phyloP scores from a whole-genome alignment of 2,797 vertebrate species.

The Eulemur mongoz region DNA sequence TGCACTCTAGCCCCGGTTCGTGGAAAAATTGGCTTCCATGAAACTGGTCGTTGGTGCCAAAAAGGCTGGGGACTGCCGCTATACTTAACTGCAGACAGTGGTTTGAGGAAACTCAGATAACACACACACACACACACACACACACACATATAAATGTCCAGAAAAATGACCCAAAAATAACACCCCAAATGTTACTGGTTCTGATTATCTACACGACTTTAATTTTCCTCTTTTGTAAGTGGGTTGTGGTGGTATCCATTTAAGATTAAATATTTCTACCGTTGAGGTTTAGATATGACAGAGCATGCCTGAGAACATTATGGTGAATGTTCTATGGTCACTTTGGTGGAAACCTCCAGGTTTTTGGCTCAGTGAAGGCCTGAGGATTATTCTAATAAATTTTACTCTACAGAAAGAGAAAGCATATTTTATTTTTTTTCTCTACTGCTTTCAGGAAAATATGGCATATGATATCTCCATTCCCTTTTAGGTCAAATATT shows the following conservation, averaged over 20 bases:
- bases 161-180: neutral
- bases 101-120: neutral
- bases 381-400: neutral
- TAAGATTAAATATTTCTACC: neutral
- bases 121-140: neutral
- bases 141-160: neutral
- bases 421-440: neutral
- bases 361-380: neutral
- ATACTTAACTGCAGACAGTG: neutral
- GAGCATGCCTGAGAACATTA: neutral
- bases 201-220: neutral
- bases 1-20: accelerated
- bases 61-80: no score
- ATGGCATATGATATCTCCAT: neutral
- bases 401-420: neutral
- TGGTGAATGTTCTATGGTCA: neutral
- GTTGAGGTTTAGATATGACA: neutral
- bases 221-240: neutral
- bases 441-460: neutral
- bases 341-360: neutral
- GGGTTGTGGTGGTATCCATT: neutral
- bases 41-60: no score
- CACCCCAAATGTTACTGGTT: neutral
- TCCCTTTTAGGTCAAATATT: neutral
- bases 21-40: no score